These are phyloP conservation scores for Antedon mediterranea DNA, from an alignment of 53 echinoderm and acorn worm genomes.

Conservation along the genomic window DNA sequence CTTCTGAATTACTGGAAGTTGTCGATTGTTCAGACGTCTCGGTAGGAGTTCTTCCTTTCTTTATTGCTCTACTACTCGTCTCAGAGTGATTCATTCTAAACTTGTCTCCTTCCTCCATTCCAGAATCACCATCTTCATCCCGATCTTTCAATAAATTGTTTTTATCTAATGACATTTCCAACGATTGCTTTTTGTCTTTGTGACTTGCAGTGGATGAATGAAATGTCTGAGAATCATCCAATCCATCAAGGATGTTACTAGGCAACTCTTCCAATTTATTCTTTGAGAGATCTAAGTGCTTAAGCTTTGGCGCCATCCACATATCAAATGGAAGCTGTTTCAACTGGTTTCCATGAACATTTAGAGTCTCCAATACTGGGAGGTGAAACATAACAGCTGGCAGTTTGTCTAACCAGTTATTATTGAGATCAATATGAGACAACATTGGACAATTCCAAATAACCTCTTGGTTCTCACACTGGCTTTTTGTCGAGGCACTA, in stretches of 20 bases:
- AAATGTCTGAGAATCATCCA: not conserved
- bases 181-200: not conserved
- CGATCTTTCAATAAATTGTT: not conserved
- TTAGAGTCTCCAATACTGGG: slow-evolving; percentile 46
- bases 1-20: slow-evolving; percentile 10
- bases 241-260: not conserved
- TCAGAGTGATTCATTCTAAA: not conserved
- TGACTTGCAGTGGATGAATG: not conserved
- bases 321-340: slow-evolving; percentile 72
- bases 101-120: not conserved
- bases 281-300: slow-evolving; percentile 49
- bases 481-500: slow-evolving; percentile 5
- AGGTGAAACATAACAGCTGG: slow-evolving; percentile 63
- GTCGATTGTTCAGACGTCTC: slow-evolving; percentile 12
- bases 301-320: slow-evolving; percentile 86
- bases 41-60: not conserved
- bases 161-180: not conserved
- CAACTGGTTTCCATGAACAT: slow-evolving; percentile 46
- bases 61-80: not conserved
- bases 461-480: slow-evolving; percentile 5
- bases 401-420: slow-evolving; percentile 42
- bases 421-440: slow-evolving; percentile 41
- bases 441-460: slow-evolving; percentile 73
- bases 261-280: slow-evolving; percentile 70
- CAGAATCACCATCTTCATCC: not conserved